Conservation (phyloP, 1,140 invertebrate genomes). For the Cherax destructor region DNA sequence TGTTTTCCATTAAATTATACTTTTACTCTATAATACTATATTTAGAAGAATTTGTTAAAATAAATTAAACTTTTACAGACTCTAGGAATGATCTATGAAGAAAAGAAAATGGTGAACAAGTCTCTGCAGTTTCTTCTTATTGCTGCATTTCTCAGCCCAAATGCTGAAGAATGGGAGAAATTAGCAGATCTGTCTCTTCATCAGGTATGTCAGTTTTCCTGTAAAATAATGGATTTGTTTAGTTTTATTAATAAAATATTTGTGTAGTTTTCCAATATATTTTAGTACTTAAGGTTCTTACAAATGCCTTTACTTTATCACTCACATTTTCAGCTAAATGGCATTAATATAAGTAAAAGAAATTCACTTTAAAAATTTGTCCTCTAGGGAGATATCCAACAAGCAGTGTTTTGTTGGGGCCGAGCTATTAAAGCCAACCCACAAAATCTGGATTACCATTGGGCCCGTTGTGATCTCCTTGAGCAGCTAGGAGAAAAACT, state of each 20-base stretch:
- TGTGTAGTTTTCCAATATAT: too few species aligned
- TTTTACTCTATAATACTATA: background rate
- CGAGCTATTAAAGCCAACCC: conserved; percentile 83
- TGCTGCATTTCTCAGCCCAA: conserved; percentile 88
- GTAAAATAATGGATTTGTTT: background rate
- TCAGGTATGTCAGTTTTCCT: conserved; percentile 78
- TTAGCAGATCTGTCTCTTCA: conserved; percentile 87
- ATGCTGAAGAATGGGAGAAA: conserved; percentile 88
- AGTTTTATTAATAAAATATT: too few species aligned
- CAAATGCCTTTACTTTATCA: too few species aligned
- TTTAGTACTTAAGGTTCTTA: too few species aligned
- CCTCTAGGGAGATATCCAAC: conserved; percentile 44
- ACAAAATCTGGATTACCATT: conserved; percentile 83
- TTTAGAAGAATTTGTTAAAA: background rate
- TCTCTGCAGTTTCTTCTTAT: conserved; percentile 90
- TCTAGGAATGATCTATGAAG: conserved; percentile 92
- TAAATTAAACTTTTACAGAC: conserved; percentile 78
- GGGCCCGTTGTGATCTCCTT: conserved; percentile 84
- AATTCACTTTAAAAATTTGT: background rate
- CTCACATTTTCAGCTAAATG: too few species aligned
- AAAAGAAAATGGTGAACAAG: conserved; percentile 85
- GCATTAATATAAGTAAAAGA: background rate
- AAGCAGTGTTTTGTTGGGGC: conserved; percentile 71
- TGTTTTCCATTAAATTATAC: background rate
- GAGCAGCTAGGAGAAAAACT: conserved; percentile 84